Percentiles rank a stretch among this genome's conserved stretches.
These are phyloP conservation scores for Temnothorax rugatulus DNA, from an alignment of 2,888 invertebrate species.

Conservation along the genomic window DNA sequence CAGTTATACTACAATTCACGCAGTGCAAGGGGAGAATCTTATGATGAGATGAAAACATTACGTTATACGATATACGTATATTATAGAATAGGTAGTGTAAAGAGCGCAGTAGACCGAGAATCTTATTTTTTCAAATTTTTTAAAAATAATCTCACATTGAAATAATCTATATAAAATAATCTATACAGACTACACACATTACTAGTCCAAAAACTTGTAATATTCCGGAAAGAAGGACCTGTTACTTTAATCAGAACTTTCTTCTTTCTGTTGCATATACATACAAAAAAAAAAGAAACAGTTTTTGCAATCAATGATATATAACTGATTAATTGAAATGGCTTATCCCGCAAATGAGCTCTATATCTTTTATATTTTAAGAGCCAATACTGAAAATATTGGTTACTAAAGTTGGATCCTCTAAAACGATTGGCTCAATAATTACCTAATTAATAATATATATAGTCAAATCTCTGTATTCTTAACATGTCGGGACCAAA, in stretches of 20 bases:
- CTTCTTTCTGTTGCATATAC: neutral
- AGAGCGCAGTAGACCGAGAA: conserved; percentile 58
- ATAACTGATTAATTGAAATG: neutral
- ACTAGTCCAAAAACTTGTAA: conserved; percentile 12
- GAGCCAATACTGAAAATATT: neutral
- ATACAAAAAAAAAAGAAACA: neutral
- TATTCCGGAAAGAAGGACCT: neutral
- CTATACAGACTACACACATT: neutral
- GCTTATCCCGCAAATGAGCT: neutral
- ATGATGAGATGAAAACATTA: neutral
- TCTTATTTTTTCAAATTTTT: conserved; percentile 73
- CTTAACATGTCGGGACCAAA: conserved; percentile 20
- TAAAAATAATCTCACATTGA: conserved; percentile 45
- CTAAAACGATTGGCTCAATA: neutral
- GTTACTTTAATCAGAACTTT: neutral
- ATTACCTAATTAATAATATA: neutral
- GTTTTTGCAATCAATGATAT: neutral
- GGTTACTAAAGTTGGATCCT: neutral
- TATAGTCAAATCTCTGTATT: conserved; percentile 5
- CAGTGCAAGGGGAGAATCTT: neutral
- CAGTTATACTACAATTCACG: conserved; percentile 1
- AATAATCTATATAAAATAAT: conserved; percentile 50
- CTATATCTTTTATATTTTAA: neutral
- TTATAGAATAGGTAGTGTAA: conserved; percentile 33
- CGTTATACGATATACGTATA: neutral